phyloP scores from a whole-genome alignment of 2,888 invertebrate genomes.

The Patella depressa region DNA sequence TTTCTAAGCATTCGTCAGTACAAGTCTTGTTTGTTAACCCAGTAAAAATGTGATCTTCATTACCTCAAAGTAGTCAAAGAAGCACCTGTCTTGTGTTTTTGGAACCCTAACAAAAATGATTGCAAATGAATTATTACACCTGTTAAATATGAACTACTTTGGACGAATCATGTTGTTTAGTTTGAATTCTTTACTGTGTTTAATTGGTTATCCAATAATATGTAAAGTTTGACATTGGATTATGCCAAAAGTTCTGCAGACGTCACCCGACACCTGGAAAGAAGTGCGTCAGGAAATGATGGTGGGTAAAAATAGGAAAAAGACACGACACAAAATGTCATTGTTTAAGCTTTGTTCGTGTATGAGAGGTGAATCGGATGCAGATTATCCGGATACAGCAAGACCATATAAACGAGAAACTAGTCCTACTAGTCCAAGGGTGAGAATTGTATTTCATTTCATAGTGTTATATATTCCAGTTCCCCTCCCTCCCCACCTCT shows the following conservation, averaged over 20 bases:
- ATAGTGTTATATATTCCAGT: not conserved
- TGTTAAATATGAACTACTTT: too few species aligned
- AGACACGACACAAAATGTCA: constrained; percentile 38
- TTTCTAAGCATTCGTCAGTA: too few species aligned
- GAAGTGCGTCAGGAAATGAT: constrained; percentile 18
- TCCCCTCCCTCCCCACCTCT: not conserved
- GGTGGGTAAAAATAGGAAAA: constrained; percentile 37
- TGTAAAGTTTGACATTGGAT: not conserved
- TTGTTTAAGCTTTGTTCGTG: constrained; percentile 45
- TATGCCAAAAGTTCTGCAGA: not conserved
- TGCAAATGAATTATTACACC: too few species aligned
- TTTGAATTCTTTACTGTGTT: too few species aligned
- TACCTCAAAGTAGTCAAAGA: too few species aligned
- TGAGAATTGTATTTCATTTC: not conserved
- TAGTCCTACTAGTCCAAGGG: not conserved
- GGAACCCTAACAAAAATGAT: too few species aligned
- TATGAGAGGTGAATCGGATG: constrained; percentile 35
- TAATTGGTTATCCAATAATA: too few species aligned
- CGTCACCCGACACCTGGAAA: constrained; percentile 19
- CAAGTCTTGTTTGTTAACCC: too few species aligned
- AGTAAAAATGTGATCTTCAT: too few species aligned
- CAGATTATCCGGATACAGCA: constrained; percentile 27
- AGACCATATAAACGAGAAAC: constrained; percentile 17
- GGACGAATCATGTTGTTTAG: too few species aligned
- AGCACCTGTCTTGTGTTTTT: too few species aligned